Evolutionary conservation across 2,113 vertebrate species (phyloP).

Genomic region (Camarhynchus parvulus): DNA sequence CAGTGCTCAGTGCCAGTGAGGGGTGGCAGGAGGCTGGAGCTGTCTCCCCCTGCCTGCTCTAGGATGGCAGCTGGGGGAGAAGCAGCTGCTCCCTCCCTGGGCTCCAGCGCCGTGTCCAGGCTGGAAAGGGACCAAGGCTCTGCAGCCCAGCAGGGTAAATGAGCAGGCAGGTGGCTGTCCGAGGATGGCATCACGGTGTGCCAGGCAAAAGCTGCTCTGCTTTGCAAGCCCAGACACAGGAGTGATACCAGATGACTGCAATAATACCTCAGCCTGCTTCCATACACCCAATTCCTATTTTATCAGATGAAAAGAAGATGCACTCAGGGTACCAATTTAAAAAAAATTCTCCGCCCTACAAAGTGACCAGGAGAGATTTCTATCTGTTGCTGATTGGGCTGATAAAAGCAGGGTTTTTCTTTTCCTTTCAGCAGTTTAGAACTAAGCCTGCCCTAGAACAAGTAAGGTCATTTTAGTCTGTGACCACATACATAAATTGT

Average conservation of each 20-base stretch:
- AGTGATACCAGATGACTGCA: not conserved
- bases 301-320: not conserved
- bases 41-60: fast-evolving
- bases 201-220: not conserved
- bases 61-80: fast-evolving
- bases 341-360: not conserved
- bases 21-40: not conserved
- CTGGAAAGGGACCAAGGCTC: not conserved
- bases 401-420: not conserved
- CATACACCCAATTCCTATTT: not conserved
- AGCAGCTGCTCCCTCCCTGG: not conserved
- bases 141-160: fast-evolving
- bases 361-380: not conserved
- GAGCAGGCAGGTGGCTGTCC: not conserved
- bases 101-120: fast-evolving
- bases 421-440: slow-evolving; percentile 30
- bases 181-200: not conserved
- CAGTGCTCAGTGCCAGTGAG: fast-evolving
- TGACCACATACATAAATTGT: slow-evolving; percentile 46
- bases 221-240: not conserved
- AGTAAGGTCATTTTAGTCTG: slow-evolving; percentile 41
- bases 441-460: not conserved
- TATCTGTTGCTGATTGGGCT: not conserved
- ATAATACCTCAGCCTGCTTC: not conserved
- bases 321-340: not conserved